Base-by-base conservation (phyloP, 2,888 invertebrate genomes). In the Athalia cordata region DNA sequence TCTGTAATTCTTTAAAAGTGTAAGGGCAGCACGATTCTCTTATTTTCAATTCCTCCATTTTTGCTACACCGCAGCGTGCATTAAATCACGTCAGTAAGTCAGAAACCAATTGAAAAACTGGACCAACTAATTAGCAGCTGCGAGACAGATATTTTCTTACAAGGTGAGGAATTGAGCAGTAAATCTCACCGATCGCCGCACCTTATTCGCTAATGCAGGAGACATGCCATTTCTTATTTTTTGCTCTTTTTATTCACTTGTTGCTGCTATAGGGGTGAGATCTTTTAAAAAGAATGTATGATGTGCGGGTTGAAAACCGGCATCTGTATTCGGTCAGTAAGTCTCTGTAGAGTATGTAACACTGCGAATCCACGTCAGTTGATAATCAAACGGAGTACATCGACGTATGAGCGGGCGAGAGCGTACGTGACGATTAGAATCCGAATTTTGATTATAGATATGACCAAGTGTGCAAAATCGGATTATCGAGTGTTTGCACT, bases 351-450 rank as follows among this genome's bases (percentile, higher is more conserved):
- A 55, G 4, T 55, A 11, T 11, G 8, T 8, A 13, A 0, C 13
- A 8, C 5, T 3, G 29, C 8, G 7, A 13, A 57, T 59, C 57
- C 57, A 15, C 13, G n/a, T 47, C n/a, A 15, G 9, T 15, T 50
- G 68, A 57, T 47, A 59, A 57, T 45, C 59, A 72, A 7, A n/a
- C 9, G 43, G 72, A 59, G 29, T 0, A 50, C 57, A 59, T 5
- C 47, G 59, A 59, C 45, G 45, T 15, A 29, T 50, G 7, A 57
- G 8, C 8, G 8, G 15, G 57, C 13, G 29, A 59, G 45, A 59
- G 47, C 47, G 59, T 72, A 47, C 4, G 47, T 72, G 47, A 45
- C 47, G 72, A 72, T 72, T 47, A 72, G 59, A 72, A 9, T 57
- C 13, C 13, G 47, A 47, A 57, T 59, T 29, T 72, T 59, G 57